Evolutionary conservation across 2,113 vertebrate genomes (phyloP), one percentile per base, ranked within the genome.

Genomic region (Anarrhichthys ocellatus): DNA sequence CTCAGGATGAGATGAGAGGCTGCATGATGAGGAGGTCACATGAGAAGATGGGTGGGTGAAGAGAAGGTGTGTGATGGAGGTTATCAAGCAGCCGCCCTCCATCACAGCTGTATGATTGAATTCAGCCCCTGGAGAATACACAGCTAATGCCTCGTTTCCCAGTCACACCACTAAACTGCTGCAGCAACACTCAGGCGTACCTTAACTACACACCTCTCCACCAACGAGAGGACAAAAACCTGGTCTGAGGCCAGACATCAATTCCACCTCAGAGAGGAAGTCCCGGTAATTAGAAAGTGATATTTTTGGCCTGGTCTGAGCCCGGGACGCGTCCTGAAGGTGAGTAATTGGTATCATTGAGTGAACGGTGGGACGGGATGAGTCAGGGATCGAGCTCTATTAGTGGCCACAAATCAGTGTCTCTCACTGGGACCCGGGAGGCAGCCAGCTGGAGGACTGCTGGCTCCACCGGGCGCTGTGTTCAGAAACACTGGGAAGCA

Each of bases 261-360:
- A 54, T 70, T 63, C 32, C 34, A 48, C 24, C 70, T 82, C 2
- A 8, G 17, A 69, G 69, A 88, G 83, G 85, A 85, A 82, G 83
- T 81, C 29, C 34, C 62, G 63, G 73, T 86, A 80, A 90, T 90
- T 79, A 86, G 70, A 83, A 89, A 78, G 87, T 78, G 77, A 78
- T 92, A 90, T 91, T 89, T 92, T 71, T 63, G 82, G 87, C 87
- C 68, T 0, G 58, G 42, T 65, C 76, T 82, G 54, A 82, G 83
- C 38, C 17, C 61, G 3, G 82, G 66, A 74, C 73, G 22, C 34
- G 56, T 87, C 82, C 44, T 85, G 88, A 87, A 89, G 85, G 88
- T 89, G 91, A 92, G 86, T 92, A 90, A 93, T 88, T 81, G 83
- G 78, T 89, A 81, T 86, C 88, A 89, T 56, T 84, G 80, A 90